Conservation (phyloP, 2,113 vertebrate species). For the Boleophthalmus pectinirostris region DNA sequence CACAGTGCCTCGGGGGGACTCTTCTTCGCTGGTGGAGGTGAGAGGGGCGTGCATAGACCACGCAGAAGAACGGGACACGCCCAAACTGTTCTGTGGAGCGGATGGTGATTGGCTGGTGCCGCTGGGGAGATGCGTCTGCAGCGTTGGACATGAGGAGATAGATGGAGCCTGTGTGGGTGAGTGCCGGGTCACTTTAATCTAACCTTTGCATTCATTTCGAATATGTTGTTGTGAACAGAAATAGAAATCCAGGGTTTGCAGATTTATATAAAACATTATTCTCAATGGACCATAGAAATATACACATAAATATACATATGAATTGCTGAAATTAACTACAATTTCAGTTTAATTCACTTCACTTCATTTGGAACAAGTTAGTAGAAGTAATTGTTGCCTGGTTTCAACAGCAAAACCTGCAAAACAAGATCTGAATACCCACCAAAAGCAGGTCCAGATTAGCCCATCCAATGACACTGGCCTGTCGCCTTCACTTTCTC, state of each 20-base stretch:
- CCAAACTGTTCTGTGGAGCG: slow-evolving; percentile 93
- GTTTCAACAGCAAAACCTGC: background rate
- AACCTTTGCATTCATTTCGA: background rate
- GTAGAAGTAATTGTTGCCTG: background rate
- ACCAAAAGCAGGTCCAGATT: background rate
- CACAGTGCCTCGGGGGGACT: slow-evolving; percentile 93
- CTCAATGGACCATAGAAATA: no score
- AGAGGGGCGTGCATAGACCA: slow-evolving; percentile 92
- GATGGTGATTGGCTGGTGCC: slow-evolving; percentile 97
- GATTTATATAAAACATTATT: no score
- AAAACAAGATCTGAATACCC: background rate
- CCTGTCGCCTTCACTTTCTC: background rate
- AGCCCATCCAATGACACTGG: background rate
- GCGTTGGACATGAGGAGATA: slow-evolving; percentile 88
- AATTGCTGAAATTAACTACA: no score
- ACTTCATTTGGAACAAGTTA: background rate
- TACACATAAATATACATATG: no score
- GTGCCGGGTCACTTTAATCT: slow-evolving; percentile 39
- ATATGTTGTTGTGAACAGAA: background rate
- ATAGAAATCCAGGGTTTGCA: background rate
- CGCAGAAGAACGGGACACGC: slow-evolving; percentile 92
- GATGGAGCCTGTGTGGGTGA: slow-evolving; percentile 90
- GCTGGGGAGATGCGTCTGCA: slow-evolving; percentile 92
- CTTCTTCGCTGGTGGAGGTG: slow-evolving; percentile 94
- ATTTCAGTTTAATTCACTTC: no score